These are phyloP conservation scores for Hyalella azteca DNA, from an alignment of 2,888 invertebrate genomes.

Conservation along the genomic window DNA sequence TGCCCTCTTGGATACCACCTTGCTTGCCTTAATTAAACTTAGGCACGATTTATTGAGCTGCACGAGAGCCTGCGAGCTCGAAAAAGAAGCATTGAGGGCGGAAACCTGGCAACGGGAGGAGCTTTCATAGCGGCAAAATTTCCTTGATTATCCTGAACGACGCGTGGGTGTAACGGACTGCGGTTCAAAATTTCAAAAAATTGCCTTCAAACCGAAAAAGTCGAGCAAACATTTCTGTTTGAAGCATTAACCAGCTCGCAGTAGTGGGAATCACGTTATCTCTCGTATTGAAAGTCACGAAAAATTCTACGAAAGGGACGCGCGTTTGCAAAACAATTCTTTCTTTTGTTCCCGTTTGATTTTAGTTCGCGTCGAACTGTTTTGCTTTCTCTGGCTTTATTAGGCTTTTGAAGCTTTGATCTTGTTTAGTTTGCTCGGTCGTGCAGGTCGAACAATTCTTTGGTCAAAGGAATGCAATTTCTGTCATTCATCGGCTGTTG, in stretches of 20 bases:
- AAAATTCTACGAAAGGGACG: too few relatives aligned
- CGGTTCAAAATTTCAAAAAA: not conserved
- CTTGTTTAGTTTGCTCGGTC: too few relatives aligned
- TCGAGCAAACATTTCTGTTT: not conserved
- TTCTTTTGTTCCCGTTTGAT: too few relatives aligned
- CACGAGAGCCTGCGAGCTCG: not conserved
- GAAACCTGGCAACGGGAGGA: not conserved
- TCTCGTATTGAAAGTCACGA: too few relatives aligned
- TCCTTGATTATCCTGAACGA: slow-evolving; percentile 16
- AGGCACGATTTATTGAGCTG: slow-evolving; percentile 18
- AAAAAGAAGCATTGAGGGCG: not conserved
- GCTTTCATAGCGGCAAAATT: slow-evolving; percentile 1
- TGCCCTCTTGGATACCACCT: slow-evolving; percentile 5
- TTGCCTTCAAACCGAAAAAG: not conserved
- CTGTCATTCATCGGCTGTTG: too few relatives aligned
- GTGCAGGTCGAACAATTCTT: too few relatives aligned
- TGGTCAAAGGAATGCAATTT: too few relatives aligned
- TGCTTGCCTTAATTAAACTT: slow-evolving; percentile 8
- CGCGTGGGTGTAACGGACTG: not conserved
- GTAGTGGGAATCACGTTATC: too few relatives aligned
- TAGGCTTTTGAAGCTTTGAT: too few relatives aligned
- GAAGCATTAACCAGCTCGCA: not conserved
- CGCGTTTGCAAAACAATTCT: too few relatives aligned
- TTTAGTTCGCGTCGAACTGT: too few relatives aligned
- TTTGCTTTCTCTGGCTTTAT: too few relatives aligned